phyloP scores from a whole-genome alignment of 2,888 invertebrate genomes.

The Anodontia alba region DNA sequence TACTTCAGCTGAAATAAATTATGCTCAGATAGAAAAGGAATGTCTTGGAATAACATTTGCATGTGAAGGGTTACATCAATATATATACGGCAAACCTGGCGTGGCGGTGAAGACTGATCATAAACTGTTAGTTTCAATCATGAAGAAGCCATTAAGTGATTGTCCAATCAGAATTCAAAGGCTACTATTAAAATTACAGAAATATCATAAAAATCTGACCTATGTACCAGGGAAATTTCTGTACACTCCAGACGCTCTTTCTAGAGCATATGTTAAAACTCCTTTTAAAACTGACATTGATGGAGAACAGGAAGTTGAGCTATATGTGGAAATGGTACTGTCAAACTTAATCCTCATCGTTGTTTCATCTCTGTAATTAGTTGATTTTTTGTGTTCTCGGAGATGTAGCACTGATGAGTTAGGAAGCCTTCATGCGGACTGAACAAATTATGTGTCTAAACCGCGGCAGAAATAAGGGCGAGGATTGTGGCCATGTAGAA shows the following conservation, averaged over 20 bases:
- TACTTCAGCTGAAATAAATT: constrained; percentile 18
- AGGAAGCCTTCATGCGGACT: too few species aligned
- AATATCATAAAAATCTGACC: neutral
- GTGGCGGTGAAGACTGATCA: constrained; percentile 30
- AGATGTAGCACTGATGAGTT: too few species aligned
- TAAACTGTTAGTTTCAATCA: constrained; percentile 30
- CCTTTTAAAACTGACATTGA: neutral
- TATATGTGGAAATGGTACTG: constrained; percentile 18
- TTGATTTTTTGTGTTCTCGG: too few species aligned
- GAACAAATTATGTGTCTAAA: too few species aligned
- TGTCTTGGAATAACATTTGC: constrained; percentile 31
- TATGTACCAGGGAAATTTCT: neutral
- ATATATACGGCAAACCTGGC: constrained; percentile 25
- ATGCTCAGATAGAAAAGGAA: constrained; percentile 32
- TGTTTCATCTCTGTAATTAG: too few species aligned
- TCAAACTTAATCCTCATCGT: too few species aligned
- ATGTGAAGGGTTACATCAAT: constrained; percentile 36
- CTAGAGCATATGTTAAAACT: constrained; percentile 6
- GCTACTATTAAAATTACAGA: neutral
- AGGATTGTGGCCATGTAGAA: too few species aligned
- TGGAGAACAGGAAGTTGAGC: constrained; percentile 20
- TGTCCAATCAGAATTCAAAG: neutral
- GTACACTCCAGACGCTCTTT: too few species aligned
- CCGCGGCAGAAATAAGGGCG: too few species aligned
- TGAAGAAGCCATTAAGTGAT: constrained; percentile 18